These are phyloP conservation scores for Sitobion miscanthi DNA, from an alignment of 1,140 invertebrate genomes.

Conservation along the genomic window DNA sequence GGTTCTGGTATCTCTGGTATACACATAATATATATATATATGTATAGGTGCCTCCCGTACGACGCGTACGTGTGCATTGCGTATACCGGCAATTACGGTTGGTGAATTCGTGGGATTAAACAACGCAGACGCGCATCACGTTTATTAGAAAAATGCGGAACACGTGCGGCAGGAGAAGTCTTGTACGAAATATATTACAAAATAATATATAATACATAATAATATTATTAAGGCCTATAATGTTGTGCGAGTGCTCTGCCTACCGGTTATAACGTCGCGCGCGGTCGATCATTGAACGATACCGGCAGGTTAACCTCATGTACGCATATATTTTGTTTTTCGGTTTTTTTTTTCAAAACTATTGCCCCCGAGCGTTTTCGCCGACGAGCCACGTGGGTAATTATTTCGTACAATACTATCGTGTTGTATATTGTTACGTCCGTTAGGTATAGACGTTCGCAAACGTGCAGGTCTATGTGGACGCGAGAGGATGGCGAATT, in stretches of 20 bases:
- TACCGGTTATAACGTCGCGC: not conserved
- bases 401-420: not conserved
- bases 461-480: too few species aligned
- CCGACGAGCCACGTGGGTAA: not conserved
- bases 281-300: not conserved
- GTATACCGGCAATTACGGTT: not conserved
- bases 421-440: too few species aligned
- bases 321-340: not conserved
- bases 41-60: too few species aligned
- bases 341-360: not conserved
- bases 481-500: not conserved
- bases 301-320: too few species aligned
- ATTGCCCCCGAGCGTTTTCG: not conserved
- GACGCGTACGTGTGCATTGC: not conserved
- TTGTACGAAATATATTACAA: too few species aligned
- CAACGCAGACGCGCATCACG: not conserved
- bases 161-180: not conserved
- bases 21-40: not conserved
- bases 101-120: not conserved
- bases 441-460: too few species aligned
- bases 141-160: conserved; percentile 3
- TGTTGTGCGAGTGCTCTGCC: too few species aligned
- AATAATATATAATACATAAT: too few species aligned
- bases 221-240: too few species aligned
- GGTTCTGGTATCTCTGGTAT: not conserved